These are phyloP conservation scores for Hassar affinis DNA, from an alignment of 2,113 vertebrate genomes.

Conservation along the genomic window DNA sequence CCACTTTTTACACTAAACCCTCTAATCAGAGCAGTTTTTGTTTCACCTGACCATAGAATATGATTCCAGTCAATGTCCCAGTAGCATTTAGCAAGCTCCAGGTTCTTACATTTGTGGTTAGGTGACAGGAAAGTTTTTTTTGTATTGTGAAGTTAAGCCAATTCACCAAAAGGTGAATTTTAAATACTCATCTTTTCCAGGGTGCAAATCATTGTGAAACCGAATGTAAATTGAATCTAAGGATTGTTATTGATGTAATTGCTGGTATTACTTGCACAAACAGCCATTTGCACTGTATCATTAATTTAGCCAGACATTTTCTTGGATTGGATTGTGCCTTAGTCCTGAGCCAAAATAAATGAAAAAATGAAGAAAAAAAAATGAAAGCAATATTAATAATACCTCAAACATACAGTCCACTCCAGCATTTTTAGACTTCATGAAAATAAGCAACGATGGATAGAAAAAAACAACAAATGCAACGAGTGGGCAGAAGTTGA, in stretches of 20 bases:
- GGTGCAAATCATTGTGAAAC: too few species aligned
- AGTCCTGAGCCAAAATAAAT: background rate
- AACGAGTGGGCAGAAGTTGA: background rate
- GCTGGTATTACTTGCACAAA: background rate
- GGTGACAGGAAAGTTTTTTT: too few species aligned
- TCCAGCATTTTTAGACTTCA: background rate
- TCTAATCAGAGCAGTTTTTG: too few species aligned
- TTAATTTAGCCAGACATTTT: background rate
- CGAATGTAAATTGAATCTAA: conserved; percentile 23
- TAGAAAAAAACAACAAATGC: background rate
- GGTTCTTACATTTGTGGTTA: too few species aligned
- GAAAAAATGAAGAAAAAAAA: background rate
- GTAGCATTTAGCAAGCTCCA: too few species aligned
- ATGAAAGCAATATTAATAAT: background rate
- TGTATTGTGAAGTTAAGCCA: too few species aligned
- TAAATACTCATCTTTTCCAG: too few species aligned
- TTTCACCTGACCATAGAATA: too few species aligned
- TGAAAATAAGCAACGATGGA: background rate
- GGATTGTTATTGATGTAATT: background rate
- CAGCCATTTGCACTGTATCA: background rate
- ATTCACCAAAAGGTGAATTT: too few species aligned
- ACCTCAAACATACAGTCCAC: background rate
- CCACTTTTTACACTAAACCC: too few species aligned
- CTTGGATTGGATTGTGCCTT: background rate
- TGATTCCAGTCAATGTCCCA: too few species aligned